Base-by-base conservation (phyloP, 2,797 vertebrate species). In the Amblyraja radiata region DNA sequence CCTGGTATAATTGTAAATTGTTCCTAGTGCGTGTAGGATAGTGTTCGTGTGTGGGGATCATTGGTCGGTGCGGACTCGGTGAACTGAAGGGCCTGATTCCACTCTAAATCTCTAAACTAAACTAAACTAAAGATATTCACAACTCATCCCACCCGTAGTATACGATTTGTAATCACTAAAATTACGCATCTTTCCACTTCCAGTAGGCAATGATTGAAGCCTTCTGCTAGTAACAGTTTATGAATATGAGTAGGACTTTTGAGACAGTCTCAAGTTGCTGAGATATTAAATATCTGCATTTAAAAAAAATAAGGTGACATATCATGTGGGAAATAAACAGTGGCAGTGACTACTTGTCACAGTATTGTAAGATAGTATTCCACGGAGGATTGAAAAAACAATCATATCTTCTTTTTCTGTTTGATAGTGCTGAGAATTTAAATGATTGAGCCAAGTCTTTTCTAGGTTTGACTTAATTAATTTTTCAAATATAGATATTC, bases 311-410 rank as follows among this genome's bases (percentile, higher is more conserved):
- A 86, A 86, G 5, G 2, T n/a, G n/a, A 86, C 61, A 28, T 6
- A 86, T 86, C 83, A 86, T 63, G 58, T 16, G 13, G 13, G 83
- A 63, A 86, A 86, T 86, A 58, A 63, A 63, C 58, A 86, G 83
- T 8, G 58, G 9, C 58, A 86, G 28, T 86, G 58, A 28, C 83
- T 9, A 63, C 58, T 63, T 86, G 83, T 63, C 83, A 63, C 14
- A 14, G 83, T 86, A 14, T 86, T 63, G 25, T n/a, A 63, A 63
- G 58, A 61, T 13, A n/a, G 58, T 18, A n/a, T 86, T 86, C 61
- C 83, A 65, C 8, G 61, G 4, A 61, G 61, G 11, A 86, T 1
- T 65, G 83, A 86, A 65, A 63, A 63, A 6, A 28, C 2, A 84
- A 63, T 63, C 80, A 83, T 63, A 32, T 63, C 25, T 61, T 63